These are phyloP conservation scores for Drosophila pseudoananassae DNA, from an alignment of 1,140 invertebrate genomes.

Conservation along the genomic window DNA sequence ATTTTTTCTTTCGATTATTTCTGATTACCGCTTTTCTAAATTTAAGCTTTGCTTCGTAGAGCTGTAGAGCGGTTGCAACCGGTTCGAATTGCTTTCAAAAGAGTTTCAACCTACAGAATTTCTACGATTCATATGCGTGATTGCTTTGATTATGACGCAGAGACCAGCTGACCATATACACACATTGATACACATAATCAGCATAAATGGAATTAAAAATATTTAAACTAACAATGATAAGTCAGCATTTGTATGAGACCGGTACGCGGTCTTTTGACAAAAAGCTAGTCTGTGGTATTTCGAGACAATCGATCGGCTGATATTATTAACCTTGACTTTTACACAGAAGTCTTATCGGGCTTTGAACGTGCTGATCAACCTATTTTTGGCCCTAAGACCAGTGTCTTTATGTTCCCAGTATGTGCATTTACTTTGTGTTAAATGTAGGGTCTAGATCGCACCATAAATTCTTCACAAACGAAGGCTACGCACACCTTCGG, in stretches of 20 bases:
- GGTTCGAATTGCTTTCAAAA: conserved; percentile 35
- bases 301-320: not conserved
- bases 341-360: conserved; percentile 20
- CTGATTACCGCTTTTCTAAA: conserved; percentile 39
- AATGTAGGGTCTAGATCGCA: conserved; percentile 7
- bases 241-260: conserved; percentile 11
- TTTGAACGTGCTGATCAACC: conserved; percentile 26
- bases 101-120: conserved; percentile 21
- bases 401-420: conserved; percentile 4
- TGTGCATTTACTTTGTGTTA: conserved; percentile 18
- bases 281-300: not conserved
- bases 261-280: not conserved
- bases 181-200: conserved; percentile 23
- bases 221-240: conserved; percentile 25
- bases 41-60: conserved; percentile 29
- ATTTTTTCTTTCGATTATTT: conserved; percentile 29
- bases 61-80: conserved; percentile 15
- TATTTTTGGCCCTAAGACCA: conserved; percentile 8
- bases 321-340: conserved; percentile 28
- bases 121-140: conserved; percentile 32
- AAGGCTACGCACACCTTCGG: conserved; percentile 23
- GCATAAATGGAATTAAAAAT: conserved; percentile 18
- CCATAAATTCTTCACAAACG: conserved; percentile 40
- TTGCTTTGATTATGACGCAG: conserved; percentile 40
- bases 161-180: not conserved